These are phyloP conservation scores for Pogoniulus pusillus DNA, from an alignment of 2,797 vertebrate species.

Conservation along the genomic window DNA sequence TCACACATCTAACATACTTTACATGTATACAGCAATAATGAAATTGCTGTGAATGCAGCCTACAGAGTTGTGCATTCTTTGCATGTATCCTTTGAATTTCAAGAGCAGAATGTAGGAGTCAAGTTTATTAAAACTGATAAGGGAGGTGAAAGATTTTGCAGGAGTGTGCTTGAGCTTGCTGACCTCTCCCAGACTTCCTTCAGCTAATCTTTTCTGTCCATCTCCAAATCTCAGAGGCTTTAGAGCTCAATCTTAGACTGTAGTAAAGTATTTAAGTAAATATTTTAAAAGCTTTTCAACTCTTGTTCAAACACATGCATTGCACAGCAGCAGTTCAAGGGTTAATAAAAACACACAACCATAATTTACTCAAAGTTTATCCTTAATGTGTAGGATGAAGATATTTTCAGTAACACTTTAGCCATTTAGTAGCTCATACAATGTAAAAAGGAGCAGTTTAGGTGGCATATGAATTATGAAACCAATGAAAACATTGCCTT, in stretches of 20 bases:
- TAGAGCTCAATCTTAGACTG: conserved; percentile 15
- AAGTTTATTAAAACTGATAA: conserved; percentile 43
- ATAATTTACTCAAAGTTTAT: not conserved
- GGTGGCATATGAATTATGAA: not conserved
- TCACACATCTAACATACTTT: not conserved
- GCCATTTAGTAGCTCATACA: not conserved
- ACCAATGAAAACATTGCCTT: not conserved
- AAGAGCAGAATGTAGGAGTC: conserved; percentile 17
- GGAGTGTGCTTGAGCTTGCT: conserved; percentile 13
- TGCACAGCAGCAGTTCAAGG: conserved; percentile 36
- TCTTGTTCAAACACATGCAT: conserved; percentile 41
- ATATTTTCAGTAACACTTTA: conserved; percentile 5
- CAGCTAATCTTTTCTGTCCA: not conserved
- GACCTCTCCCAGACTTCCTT: conserved; percentile 29
- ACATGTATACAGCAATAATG: not conserved
- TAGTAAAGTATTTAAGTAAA: conserved; percentile 50
- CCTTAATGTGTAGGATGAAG: conserved; percentile 3
- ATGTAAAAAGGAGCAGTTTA: not conserved
- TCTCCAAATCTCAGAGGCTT: conserved; percentile 41
- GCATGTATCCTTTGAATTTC: not conserved
- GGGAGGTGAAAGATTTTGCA: conserved; percentile 24
- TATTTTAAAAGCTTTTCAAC: conserved; percentile 60
- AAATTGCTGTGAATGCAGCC: not conserved
- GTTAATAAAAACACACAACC: conserved; percentile 53
- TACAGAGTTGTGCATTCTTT: not conserved